Evolutionary conservation across 2,797 vertebrate species (phyloP).

Genomic region (Sphaeramia orbicularis): DNA sequence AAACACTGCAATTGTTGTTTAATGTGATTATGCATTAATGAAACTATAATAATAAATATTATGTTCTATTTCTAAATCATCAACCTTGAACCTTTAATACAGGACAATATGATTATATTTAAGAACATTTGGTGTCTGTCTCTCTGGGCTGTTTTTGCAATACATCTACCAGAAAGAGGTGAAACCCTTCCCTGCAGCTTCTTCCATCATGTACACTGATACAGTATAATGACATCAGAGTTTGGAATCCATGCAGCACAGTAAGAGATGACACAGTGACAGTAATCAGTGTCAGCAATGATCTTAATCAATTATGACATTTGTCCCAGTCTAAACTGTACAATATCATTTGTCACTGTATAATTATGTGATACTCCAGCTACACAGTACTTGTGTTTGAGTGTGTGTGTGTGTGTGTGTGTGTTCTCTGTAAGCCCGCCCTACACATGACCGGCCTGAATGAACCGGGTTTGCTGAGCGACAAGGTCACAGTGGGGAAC

Average conservation of each 20-base stretch:
- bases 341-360: slow-evolving; percentile 27
- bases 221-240: slow-evolving; percentile 13
- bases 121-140: too few relatives aligned
- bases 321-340: slow-evolving; percentile 39
- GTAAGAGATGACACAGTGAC: slow-evolving; percentile 25
- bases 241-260: slow-evolving; percentile 6
- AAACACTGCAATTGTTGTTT: too few relatives aligned
- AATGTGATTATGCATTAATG: too few relatives aligned
- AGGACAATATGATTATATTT: too few relatives aligned
- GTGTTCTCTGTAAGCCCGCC: slow-evolving; percentile 1
- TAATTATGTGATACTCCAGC: slow-evolving; percentile 25
- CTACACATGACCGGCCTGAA: slow-evolving; percentile 40
- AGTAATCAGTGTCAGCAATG: slow-evolving; percentile 21
- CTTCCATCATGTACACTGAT: too few relatives aligned
- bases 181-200: too few relatives aligned
- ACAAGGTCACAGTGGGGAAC: slow-evolving; percentile 63
- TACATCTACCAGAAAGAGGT: too few relatives aligned
- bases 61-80: too few relatives aligned
- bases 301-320: slow-evolving; percentile 31
- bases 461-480: slow-evolving; percentile 27
- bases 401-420: slow-evolving; percentile 12
- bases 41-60: too few relatives aligned
- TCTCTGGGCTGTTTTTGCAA: too few relatives aligned
- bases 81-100: too few relatives aligned
- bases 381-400: slow-evolving; percentile 1